Evolutionary conservation across 2,888 invertebrate genomes (phyloP).

Genomic region (Drosophila monieri): DNA sequence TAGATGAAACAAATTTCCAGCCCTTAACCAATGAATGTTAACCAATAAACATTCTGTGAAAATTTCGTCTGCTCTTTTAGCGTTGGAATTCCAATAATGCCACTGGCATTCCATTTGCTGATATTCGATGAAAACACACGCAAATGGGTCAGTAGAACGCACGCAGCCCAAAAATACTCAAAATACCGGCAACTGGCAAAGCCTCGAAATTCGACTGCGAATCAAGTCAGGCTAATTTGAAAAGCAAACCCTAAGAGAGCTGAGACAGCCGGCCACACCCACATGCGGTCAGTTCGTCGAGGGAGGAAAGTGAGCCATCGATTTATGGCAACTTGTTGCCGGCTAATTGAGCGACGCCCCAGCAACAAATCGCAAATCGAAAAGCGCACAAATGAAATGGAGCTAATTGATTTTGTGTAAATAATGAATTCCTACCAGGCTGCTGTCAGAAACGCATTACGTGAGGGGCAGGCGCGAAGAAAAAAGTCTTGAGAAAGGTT

Average conservation of each 20-base stretch:
- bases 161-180: conserved; percentile 24
- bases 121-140: conserved; percentile 42
- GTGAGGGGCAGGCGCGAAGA: conserved; percentile 6
- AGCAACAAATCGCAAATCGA: conserved; percentile 49
- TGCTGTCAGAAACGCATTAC: conserved; percentile 69
- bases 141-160: conserved; percentile 73
- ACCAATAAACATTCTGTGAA: conserved; percentile 18
- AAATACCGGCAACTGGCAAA: conserved; percentile 2
- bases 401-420: conserved; percentile 63
- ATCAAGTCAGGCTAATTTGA: conserved; percentile 68
- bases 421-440: conserved; percentile 43
- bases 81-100: conserved; percentile 40
- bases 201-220: conserved; percentile 37
- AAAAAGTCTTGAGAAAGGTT: conserved; percentile 22
- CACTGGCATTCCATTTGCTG: conserved; percentile 36
- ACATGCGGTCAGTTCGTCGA: conserved; percentile 14
- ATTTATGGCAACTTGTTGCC: conserved; percentile 71
- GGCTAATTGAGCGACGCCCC: conserved; percentile 68
- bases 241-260: conserved; percentile 51
- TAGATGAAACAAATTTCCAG: neutral
- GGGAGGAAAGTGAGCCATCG: conserved; percentile 57
- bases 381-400: conserved; percentile 46
- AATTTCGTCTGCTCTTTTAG: neutral
- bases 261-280: conserved; percentile 57
- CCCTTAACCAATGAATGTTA: conserved; percentile 16